Evolutionary conservation across 2,797 vertebrate species (phyloP), one percentile per base, ranked within the genome.

Genomic region (Tenualosa ilisha): DNA sequence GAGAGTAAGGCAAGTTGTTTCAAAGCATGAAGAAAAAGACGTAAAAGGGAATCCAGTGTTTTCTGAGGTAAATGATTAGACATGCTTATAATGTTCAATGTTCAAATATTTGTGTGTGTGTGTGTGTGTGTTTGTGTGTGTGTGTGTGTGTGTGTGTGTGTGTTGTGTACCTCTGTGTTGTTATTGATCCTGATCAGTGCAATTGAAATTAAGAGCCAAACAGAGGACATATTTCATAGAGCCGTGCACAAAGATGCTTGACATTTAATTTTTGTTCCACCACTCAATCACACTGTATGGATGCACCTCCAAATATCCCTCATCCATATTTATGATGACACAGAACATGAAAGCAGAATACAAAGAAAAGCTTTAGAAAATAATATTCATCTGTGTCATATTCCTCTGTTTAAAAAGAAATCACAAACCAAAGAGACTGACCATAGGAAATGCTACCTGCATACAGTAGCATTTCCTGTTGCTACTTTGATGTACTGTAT

Each of bases 281-380:
- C 85, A 91, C 92, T 86, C 83, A 72, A 83, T 84, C 84, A 87
- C 90, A 88, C 92, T 92, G 72, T 20, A 90, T 83, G 83, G 82
- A 59, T 89, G 85, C 86, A 83, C 75, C 91, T 46, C 72, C 90
- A 87, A 89, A 86, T 86, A 91, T 87, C 56, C 81, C 89, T 91
- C 89, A 93, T 94, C 90, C 89, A 93, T 94, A 93, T 93, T 91
- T 88, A 94, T 94, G 88, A 31, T 0, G 51, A 81, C 88, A 90
- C 88, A 86, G 84, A 86, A 82, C 83, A 59, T 86, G 90, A 90
- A 88, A 24, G 84, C 83, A 88, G 92, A 94, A 94, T 93, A 92
- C 89, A 86, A 93, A 93, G 89, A 15, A 26, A 84, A 85, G 85
- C 86, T 88, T 86, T 82, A 83, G 86, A 83, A 72, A 50, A 85